Evolutionary conservation across 92 coral and sea anemone genomes (phyloP), one percentile per base, ranked within the genome.

Genomic region (Montipora capitata): DNA sequence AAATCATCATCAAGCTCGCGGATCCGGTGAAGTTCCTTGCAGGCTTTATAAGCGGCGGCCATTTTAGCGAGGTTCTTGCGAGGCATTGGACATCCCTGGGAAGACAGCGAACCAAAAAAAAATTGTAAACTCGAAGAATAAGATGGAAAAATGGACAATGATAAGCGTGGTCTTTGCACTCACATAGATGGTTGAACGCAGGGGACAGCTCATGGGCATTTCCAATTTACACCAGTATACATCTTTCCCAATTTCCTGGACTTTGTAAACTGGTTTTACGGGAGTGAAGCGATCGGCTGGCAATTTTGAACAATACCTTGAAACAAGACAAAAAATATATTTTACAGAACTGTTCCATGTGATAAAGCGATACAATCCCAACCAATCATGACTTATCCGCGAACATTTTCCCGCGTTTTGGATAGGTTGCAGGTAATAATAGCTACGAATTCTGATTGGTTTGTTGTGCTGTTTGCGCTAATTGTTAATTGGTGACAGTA

Each of bases 241-340:
- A 9, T 87, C 71, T 4, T 56, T 84, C 15, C 96, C 95, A 14
- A 56, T 78, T 86, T 94, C 98, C 13, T 80, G 89, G 20, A 79
- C 59, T 35, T 54, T 83, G 79, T 87, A 95, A 12, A 87, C 93
- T 13, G 99, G 97, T 85, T 73, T 92, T 38, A 91, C 87, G 27
- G 58, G 91, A 10, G 97, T 94, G 80, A 95, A 97, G 75, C 82
- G 77, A 92, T 97, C 99, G 11, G 97, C 92, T 40, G 98, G 98
- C 16, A 97, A 91, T 87, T 93, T 96, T 7, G 99, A 93, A 78
- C 99, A 96, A 68, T 96, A 96, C 65, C 99, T 96, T 48, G 10
- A 48, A 5, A 48, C 52, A 48, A 48, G 10, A 48, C 7, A 10
- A 48, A 48, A 48, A 48, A 48, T 0, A 5, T 3, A 48, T 5